Base-by-base conservation (phyloP, 1,140 invertebrate genomes). In the Cydia splendana region DNA sequence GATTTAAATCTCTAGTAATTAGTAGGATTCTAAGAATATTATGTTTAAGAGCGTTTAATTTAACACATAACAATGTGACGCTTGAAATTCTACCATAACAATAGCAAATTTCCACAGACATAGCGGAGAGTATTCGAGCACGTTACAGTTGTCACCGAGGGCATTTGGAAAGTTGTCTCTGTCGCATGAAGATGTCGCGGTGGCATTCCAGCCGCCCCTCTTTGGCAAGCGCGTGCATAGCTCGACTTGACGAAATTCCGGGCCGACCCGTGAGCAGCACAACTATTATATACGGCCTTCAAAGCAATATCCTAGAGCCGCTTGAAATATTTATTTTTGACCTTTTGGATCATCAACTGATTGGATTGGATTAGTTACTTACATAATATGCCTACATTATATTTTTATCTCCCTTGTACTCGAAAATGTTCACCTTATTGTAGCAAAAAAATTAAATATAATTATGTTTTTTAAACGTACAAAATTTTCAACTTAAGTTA, bases 121-220 rank as follows among this genome's bases (percentile, higher is more conserved):
- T 65, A 65, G n/a, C 65, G 65, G 28, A 15, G 65, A 42, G 34
- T 18, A 71, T 71, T 38, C 30, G 67, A 71, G 67, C 67, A 71
- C 67, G 67, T 71, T 71, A 80, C 79, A 80, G 67, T 77, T 77
- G 79, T 76, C 76, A 42, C 75, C 42, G 45, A 13, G 42, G 76
- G 79, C 79, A 82, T 87, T 87, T 82, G 80, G 80, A 87, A 91
- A 90, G 84, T 87, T 87, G 85, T 83, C 77, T 84, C 77, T 79
- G 76, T 76, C 82, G 80, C 81, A 91, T 91, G 87, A 91, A 91
- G 89, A 92, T 87, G 87, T 90, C 82, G 84, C 77, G 84, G 85
- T 82, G 83, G 83, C 85, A 89, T 90, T 88, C 86, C 86, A 18
- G 7, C 76, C 74, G 74, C 71, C 74, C 62, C 77, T 81, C 83